Evolutionary conservation across 2,797 vertebrate species (phyloP).

Genomic region (Hemibagrus guttatus): DNA sequence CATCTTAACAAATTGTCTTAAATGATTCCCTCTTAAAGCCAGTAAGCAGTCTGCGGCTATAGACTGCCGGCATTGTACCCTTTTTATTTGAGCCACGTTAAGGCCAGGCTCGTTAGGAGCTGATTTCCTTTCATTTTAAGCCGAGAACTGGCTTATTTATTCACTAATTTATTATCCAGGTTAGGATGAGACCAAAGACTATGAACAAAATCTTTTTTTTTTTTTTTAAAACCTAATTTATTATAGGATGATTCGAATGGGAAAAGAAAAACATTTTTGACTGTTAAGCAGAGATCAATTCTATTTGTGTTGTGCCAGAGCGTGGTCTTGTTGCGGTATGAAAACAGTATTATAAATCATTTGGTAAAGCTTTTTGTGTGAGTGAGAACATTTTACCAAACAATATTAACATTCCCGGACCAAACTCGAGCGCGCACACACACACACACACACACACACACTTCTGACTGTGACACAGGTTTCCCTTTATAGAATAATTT

Average conservation of each 20-base stretch:
- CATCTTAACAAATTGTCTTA: neutral
- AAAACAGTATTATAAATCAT: constrained; percentile 53
- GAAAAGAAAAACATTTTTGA: neutral
- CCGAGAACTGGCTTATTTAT: neutral
- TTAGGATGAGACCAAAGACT: neutral
- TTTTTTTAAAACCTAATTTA: constrained; percentile 50
- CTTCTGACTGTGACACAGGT: constrained; percentile 22
- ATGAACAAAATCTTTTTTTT: constrained; percentile 27
- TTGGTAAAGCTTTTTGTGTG: constrained; percentile 31
- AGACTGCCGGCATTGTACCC: constrained; percentile 6
- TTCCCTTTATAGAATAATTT: constrained; percentile 75
- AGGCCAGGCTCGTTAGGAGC: constrained; percentile 30
- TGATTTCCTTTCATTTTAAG: constrained; percentile 49
- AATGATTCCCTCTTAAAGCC: constrained; percentile 6
- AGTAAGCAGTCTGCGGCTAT: neutral
- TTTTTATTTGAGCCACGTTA: constrained; percentile 26
- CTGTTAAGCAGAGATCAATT: constrained; percentile 33
- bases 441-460: neutral
- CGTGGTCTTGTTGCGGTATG: constrained; percentile 50
- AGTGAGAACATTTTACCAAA: constrained; percentile 20
- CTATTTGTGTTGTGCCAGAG: constrained; percentile 50
- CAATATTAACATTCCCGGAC: neutral
- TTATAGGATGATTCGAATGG: constrained; percentile 31
- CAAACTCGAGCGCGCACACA: neutral
- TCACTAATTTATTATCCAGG: constrained; percentile 14